Evolutionary conservation across 2,113 vertebrate genomes (phyloP).

Genomic region (Coreoperca whiteheadi): DNA sequence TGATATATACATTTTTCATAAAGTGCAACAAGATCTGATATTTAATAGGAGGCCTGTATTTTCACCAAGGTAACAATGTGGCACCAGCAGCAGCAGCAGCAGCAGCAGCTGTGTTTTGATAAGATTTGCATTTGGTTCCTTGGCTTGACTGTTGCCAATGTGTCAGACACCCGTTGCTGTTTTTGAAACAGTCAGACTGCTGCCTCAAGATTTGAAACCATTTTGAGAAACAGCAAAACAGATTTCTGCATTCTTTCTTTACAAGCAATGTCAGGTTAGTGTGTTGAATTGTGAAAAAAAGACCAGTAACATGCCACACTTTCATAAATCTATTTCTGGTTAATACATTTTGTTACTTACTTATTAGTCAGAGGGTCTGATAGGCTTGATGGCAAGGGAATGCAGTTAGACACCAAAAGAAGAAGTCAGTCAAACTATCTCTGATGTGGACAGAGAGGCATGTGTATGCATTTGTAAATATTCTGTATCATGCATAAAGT

Average conservation of each 20-base stretch:
- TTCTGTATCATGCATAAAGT: neutral
- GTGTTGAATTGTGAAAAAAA: constrained; percentile 9
- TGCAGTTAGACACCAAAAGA: neutral
- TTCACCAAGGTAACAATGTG: constrained; percentile 12
- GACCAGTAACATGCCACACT: neutral
- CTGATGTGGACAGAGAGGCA: neutral
- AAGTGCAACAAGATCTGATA: neutral
- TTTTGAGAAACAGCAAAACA: constrained; percentile 28
- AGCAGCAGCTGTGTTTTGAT: constrained; percentile 66
- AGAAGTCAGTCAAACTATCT: constrained; percentile 1
- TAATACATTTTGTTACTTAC: neutral
- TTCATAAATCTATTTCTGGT: neutral
- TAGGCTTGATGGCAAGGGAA: neutral
- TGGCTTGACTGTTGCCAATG: constrained; percentile 23
- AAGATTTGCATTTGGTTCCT: constrained; percentile 46
- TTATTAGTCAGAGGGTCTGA: neutral
- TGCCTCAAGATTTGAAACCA: constrained; percentile 25
- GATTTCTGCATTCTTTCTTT: neutral
- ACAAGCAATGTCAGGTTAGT: neutral
- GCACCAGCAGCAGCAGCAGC: constrained; percentile 30
- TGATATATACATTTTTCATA: constrained; percentile 11
- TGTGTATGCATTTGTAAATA: neutral
- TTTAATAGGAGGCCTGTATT: constrained; percentile 32
- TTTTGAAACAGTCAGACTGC: constrained; percentile 30
- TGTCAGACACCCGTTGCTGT: constrained; percentile 34